Base-by-base conservation (phyloP, 2,113 vertebrate species). In the Pterocles orientalis region DNA sequence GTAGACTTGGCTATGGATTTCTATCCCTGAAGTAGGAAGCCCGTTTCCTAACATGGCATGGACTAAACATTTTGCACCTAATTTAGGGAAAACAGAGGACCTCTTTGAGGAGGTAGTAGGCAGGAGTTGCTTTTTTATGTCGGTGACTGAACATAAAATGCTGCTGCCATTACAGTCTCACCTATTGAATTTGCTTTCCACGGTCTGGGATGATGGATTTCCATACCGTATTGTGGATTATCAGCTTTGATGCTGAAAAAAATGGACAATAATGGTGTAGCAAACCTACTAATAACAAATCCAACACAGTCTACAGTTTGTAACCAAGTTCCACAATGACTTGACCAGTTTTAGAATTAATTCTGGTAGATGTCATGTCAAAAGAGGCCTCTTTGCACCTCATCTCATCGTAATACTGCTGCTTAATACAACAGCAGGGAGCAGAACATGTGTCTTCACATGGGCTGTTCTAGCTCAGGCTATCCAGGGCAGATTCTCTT, bases 181-280 rank as follows among this genome's bases (percentile, higher is more conserved):
- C 18, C 34, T 29, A 9, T 3, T 68, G 48, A 75, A 88, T 71
- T 39, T 34, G 6, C 6, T 75, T 78, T 82, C 34, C 31, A 4
- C 29, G 16, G 25, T n/a, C 14, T 10, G 1, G 34, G 29, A 48
- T 47, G 34, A 65, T 24, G 7, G 6, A 45, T 90, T 91, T 54
- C 20, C 9, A 2, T 65, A 51, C 21, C 0, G 0, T 34, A n/a
- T 29, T 75, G 5, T 75, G 39, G 14, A 51, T 41, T 20, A 25
- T 12, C 14, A 23, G 17, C 50, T 83, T 88, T 78, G 20, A 66
- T 71, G 20, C 51, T 68, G 25, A 56, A 66, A 41, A 39, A 88
- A 88, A 24, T 2, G 0, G 19, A 58, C 29, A 54, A 17, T 61
- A 65, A 66, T n/a, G 21, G 12, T 36, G 14, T 56, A 56, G n/a